Percentiles rank a stretch among this genome's conserved stretches.
phyloP scores from a whole-genome alignment of 2,888 invertebrate genomes.

The Thymelicus acteon region DNA sequence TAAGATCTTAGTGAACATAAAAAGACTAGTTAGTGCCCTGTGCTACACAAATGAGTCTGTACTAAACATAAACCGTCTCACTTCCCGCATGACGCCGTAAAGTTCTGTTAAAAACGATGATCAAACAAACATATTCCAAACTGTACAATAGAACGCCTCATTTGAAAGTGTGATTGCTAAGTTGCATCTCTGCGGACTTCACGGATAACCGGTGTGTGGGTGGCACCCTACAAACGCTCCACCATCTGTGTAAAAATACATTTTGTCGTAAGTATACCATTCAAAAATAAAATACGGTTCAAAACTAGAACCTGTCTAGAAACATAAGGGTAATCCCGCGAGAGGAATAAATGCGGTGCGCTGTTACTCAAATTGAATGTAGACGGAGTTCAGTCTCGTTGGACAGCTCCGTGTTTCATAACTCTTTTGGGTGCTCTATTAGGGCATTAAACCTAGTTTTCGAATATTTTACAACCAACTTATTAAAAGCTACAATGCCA shows the following conservation, averaged over 20 bases:
- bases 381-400: background rate
- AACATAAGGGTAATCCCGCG: slow-evolving; percentile 4
- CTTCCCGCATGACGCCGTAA: no score
- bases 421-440: background rate
- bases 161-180: background rate
- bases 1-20: no score
- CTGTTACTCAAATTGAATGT: slow-evolving; percentile 3
- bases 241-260: background rate
- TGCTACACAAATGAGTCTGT: no score
- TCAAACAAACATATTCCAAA: no score
- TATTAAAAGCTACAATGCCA: no score
- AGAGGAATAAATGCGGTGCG: slow-evolving; percentile 8
- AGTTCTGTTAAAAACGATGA: no score
- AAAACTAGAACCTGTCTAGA: background rate
- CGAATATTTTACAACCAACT: no score
- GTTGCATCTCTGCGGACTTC: background rate
- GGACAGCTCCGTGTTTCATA: background rate
- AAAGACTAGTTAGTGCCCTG: no score
- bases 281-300: background rate
- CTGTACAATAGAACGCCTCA: no score
- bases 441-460: slow-evolving; percentile 1
- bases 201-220: background rate
- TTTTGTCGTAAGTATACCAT: background rate
- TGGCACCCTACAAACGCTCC: background rate
- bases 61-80: no score